Percentiles rank a stretch among this genome's conserved stretches.
Conservation (phyloP, 2,888 invertebrate species). For the Tetramorium bicarinatum region DNA sequence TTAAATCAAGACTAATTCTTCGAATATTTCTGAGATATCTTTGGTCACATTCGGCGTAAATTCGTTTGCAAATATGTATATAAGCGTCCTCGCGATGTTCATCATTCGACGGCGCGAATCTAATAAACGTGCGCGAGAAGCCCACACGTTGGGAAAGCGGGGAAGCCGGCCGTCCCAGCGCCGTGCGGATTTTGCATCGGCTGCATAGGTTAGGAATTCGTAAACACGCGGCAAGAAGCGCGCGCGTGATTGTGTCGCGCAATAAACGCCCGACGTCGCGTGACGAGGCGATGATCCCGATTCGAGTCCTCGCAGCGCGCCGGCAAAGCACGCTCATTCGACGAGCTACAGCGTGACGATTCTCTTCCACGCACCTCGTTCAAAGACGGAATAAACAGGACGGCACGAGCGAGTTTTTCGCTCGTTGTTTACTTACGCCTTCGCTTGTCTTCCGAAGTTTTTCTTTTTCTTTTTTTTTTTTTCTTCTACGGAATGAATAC, state of each 20-base stretch:
- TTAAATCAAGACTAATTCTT: neutral
- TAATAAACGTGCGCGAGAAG: neutral
- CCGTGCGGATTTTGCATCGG: neutral
- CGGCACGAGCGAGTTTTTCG: neutral
- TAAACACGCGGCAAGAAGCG: constrained; percentile 30
- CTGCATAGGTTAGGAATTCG: constrained; percentile 40
- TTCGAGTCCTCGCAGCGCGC: neutral
- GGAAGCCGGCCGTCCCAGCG: neutral
- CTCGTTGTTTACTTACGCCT: neutral
- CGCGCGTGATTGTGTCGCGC: neutral
- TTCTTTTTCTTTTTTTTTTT: neutral
- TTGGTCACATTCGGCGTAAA: neutral
- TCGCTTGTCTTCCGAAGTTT: neutral
- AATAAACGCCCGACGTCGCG: neutral
- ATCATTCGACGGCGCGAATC: neutral
- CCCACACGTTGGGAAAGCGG: neutral
- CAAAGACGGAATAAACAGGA: too few species aligned
- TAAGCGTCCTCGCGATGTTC: neutral
- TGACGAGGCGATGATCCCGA: neutral
- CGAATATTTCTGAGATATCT: neutral
- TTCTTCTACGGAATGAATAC: neutral
- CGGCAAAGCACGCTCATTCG: neutral
- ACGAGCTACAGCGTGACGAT: neutral
- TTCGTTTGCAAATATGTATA: neutral
- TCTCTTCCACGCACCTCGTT: neutral